Evolutionary conservation across 2,113 vertebrate genomes (phyloP).

Genomic region (Boulengeromyrus knoepffleri): DNA sequence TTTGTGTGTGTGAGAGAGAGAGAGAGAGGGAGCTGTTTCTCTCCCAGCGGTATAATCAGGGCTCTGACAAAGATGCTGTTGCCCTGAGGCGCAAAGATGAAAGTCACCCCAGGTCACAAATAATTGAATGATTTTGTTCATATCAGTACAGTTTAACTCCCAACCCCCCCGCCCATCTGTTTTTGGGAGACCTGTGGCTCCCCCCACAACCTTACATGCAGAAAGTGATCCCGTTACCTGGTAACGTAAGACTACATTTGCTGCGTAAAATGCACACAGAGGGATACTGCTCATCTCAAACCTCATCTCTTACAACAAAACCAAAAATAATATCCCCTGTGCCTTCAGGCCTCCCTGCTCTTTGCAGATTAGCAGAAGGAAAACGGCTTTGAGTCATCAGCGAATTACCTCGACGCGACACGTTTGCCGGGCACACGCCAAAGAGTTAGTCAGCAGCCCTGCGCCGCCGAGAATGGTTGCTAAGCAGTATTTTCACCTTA

Average conservation of each 20-base stretch:
- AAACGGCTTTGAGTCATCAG: background rate
- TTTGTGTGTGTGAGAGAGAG: background rate
- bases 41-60: background rate
- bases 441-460: conserved; percentile 22
- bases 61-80: background rate
- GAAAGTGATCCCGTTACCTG: background rate
- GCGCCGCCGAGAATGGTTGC: conserved; percentile 9
- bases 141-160: conserved; percentile 5
- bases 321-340: background rate
- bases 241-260: background rate
- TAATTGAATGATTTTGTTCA: conserved; percentile 18
- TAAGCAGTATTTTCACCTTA: conserved; percentile 27
- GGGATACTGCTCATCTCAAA: background rate
- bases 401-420: background rate
- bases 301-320: background rate
- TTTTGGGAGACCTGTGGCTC: background rate
- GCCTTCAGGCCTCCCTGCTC: background rate
- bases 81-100: background rate
- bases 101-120: conserved; percentile 4
- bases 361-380: background rate
- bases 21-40: background rate
- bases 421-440: background rate
- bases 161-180: background rate
- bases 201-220: background rate
- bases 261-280: background rate